Percentiles rank a stretch among this genome's conserved stretches.
phyloP scores from a whole-genome alignment of 2,797 vertebrate genomes.

The Gallirallus australis region DNA sequence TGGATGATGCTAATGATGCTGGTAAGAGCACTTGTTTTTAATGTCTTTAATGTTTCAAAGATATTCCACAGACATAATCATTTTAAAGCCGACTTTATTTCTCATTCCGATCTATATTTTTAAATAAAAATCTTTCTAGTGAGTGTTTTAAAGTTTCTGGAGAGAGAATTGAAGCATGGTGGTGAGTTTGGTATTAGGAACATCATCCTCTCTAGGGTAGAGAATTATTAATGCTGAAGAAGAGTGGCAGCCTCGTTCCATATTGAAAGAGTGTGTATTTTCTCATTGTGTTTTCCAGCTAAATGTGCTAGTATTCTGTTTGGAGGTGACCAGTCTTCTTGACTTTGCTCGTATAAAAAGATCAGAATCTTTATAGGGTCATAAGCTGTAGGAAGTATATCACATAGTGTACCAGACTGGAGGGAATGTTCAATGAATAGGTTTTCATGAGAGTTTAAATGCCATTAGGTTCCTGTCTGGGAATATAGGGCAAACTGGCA shows the following conservation, averaged over 20 bases:
- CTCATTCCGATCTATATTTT: neutral
- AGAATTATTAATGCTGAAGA: neutral
- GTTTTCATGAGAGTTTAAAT: neutral
- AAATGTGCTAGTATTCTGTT: neutral
- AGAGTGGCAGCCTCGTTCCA: neutral
- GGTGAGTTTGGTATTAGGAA: neutral
- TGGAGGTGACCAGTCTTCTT: neutral
- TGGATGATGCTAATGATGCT: conserved; percentile 92
- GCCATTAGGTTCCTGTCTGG: neutral
- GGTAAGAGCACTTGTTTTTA: conserved; percentile 77
- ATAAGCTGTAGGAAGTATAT: neutral
- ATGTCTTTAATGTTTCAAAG: neutral
- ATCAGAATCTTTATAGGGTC: neutral
- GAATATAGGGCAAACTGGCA: neutral
- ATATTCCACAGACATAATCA: neutral
- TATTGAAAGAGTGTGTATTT: neutral
- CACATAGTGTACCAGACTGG: neutral
- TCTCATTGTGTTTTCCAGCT: neutral
- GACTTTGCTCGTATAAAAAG: neutral
- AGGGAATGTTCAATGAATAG: neutral
- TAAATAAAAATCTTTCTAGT: neutral
- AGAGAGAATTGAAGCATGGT: neutral
- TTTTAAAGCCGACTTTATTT: neutral
- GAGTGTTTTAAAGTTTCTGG: neutral
- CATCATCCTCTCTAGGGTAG: neutral